Evolutionary conservation across 2,113 vertebrate genomes (phyloP).

Genomic region (Scartelaos histophorus): DNA sequence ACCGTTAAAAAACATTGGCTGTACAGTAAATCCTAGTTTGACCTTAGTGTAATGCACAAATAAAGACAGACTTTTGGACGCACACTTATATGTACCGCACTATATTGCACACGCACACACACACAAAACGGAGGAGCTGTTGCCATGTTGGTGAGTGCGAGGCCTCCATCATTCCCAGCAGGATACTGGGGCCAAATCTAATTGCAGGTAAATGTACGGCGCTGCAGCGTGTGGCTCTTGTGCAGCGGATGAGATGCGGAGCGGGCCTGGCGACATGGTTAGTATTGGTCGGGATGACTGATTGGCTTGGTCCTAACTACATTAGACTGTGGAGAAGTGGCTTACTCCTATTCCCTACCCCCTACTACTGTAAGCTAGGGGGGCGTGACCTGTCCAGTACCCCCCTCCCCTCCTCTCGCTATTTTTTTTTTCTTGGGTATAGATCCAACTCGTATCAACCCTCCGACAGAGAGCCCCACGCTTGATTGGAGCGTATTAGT

Average conservation of each 20-base stretch:
- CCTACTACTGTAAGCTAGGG: conserved; percentile 21
- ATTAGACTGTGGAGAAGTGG: conserved; percentile 73
- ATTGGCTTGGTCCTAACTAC: conserved; percentile 67
- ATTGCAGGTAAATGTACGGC: conserved; percentile 77
- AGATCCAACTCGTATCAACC: conserved; percentile 38
- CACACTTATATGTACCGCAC: neutral
- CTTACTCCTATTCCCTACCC: conserved; percentile 49
- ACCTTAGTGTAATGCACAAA: neutral
- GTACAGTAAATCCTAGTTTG: conserved; percentile 6
- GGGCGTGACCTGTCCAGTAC: conserved; percentile 35
- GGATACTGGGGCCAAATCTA: conserved; percentile 71
- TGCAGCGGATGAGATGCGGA: conserved; percentile 65
- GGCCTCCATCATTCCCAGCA: conserved; percentile 71
- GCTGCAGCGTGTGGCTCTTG: conserved; percentile 67
- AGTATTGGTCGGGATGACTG: conserved; percentile 78
- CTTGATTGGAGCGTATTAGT: conserved; percentile 57
- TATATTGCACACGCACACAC: conserved; percentile 22
- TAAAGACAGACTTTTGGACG: conserved; percentile 13
- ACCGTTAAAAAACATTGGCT: neutral
- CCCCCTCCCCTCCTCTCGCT: neutral
- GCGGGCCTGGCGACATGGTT: conserved; percentile 72
- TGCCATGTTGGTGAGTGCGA: conserved; percentile 54
- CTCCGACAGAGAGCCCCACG: conserved; percentile 45
- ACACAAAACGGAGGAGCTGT: conserved; percentile 20
- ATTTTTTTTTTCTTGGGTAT: neutral